Conservation (phyloP, 1,140 invertebrate genomes). For the Aphaenogaster floridana region DNA sequence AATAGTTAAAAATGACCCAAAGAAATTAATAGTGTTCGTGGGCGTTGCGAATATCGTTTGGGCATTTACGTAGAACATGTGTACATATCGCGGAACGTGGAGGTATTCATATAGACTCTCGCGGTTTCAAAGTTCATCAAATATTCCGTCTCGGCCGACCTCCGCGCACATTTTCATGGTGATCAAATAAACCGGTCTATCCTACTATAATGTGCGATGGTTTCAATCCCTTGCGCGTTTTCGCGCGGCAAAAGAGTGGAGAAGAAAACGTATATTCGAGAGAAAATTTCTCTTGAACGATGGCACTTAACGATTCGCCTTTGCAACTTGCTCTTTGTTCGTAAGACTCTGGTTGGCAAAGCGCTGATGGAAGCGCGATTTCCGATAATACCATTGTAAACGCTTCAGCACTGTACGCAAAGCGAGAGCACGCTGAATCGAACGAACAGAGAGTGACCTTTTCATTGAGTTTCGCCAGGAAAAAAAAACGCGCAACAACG, state of each 20-base stretch:
- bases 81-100: background rate
- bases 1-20: too few species aligned
- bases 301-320: background rate
- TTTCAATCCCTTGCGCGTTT: background rate
- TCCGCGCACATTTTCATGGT: background rate
- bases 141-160: conserved; percentile 7
- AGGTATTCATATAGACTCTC: background rate
- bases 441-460: conserved; percentile 6
- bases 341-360: background rate
- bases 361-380: conserved; percentile 40
- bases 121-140: conserved; percentile 24
- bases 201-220: conserved; percentile 18
- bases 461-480: background rate
- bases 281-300: conserved; percentile 44
- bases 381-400: conserved; percentile 46
- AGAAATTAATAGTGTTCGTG: too few species aligned
- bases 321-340: conserved; percentile 27
- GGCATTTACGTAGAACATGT: background rate
- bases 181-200: conserved; percentile 44
- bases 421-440: background rate
- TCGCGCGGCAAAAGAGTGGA: background rate
- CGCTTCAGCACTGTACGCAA: background rate
- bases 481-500: background rate
- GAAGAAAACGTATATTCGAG: background rate
- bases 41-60: background rate